phyloP scores from a whole-genome alignment of 2,113 vertebrate genomes.

The Riparia riparia region DNA sequence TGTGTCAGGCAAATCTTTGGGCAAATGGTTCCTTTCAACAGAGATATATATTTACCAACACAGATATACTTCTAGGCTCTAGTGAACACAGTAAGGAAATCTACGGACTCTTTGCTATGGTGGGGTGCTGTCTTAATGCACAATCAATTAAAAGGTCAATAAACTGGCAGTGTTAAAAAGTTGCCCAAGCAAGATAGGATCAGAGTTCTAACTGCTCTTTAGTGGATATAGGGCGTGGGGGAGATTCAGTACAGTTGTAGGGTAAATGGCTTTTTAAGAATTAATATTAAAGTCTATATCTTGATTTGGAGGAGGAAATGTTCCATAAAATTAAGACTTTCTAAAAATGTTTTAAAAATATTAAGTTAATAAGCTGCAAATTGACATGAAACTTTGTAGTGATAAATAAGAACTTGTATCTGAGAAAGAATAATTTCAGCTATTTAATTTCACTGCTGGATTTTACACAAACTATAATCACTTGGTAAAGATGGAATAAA shows the following conservation, averaged over 20 bases:
- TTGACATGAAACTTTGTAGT: background rate
- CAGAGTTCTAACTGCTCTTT: background rate
- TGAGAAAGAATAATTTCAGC: background rate
- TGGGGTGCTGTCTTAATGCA: background rate
- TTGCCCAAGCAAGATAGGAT: background rate
- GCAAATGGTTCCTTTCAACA: background rate
- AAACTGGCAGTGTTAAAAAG: background rate
- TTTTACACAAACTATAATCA: background rate
- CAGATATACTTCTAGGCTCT: background rate
- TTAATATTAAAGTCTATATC: background rate
- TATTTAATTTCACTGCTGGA: background rate
- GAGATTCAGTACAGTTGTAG: background rate
- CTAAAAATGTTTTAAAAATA: background rate
- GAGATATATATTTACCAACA: background rate
- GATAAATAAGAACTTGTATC: background rate
- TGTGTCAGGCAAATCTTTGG: background rate
- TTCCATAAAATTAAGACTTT: background rate
- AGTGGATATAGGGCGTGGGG: rapidly evolving
- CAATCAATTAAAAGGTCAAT: background rate
- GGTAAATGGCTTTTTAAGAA: background rate
- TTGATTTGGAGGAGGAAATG: background rate
- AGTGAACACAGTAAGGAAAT: background rate
- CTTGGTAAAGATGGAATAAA: background rate
- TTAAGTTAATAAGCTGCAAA: background rate
- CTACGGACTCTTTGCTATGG: background rate